Conservation (phyloP, 1,140 invertebrate genomes). For the Metaphire vulgaris region DNA sequence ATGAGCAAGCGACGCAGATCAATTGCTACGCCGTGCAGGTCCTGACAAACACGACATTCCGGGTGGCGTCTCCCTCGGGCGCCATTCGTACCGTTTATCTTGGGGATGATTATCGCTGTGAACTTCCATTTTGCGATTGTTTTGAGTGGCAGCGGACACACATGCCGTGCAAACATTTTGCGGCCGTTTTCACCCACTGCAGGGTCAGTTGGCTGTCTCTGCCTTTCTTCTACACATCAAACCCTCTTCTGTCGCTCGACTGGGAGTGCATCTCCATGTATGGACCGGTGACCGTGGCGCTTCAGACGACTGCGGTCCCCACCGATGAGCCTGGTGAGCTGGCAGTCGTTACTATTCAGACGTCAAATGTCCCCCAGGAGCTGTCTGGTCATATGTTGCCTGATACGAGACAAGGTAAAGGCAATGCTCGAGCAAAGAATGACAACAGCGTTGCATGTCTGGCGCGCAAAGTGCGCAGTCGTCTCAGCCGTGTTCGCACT, state of each 20-base stretch:
- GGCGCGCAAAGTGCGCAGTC: neutral
- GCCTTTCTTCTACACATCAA: neutral
- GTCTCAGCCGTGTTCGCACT: neutral
- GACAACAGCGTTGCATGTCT: neutral
- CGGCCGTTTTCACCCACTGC: neutral
- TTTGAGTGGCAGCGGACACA: neutral
- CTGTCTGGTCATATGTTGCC: neutral
- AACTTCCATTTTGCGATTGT: neutral
- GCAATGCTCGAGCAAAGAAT: neutral
- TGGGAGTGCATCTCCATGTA: neutral
- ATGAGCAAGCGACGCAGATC: neutral
- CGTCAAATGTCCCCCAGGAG: neutral
- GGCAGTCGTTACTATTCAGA: neutral
- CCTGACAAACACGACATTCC: neutral
- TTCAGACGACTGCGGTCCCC: neutral
- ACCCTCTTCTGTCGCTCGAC: neutral
- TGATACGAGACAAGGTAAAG: neutral
- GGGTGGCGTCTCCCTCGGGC: neutral
- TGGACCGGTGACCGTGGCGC: neutral
- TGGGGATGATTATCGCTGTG: neutral
- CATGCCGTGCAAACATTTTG: neutral
- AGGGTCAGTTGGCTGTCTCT: neutral
- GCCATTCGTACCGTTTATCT: neutral
- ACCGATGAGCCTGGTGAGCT: neutral
- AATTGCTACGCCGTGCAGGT: neutral